Base-by-base conservation (phyloP, 2,113 vertebrate species). In the Merops nubicus region DNA sequence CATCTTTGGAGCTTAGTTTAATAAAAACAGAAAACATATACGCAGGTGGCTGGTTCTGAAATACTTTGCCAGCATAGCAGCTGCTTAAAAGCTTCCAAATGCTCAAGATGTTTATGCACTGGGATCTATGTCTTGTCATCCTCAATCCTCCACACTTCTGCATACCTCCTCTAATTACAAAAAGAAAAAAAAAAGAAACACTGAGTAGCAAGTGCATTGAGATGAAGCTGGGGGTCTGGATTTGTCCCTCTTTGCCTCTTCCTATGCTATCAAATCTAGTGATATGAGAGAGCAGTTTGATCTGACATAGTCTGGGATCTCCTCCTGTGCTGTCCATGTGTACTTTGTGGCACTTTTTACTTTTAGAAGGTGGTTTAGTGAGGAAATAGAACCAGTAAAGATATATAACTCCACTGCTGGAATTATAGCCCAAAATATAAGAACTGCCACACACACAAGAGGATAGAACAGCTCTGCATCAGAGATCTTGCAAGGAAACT, bases 51-150 rank as follows among this genome's bases (percentile, higher is more conserved):
- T 91, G 76, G 62, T 68, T 89, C 72, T 65, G 88, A 94, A 92
- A 89, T 54, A 48, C 36, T 67, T 79, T 96, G 87, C 88, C 84
- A 93, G 72, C 43, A 57, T 17, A 92, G 70, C 89, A 95, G 86
- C 77, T 94, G 90, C 72, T 89, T 95, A 89, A 95, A 94, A 93
- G 90, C 72, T 92, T 94, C 94, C 92, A 95, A 93, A 94, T 77
- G 81, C 68, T 95, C 88, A 94, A 94, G 96, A 94, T 93, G 90
- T 94, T 96, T 95, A 89, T 64, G 88, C 94, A 83, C 56, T 70
- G 70, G 56, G 73, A 88, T 88, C 88, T 83, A 45, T 83, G 59
- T 86, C 68, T 87, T 89, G 80, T 74, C 88, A 73, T 78, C 42
- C 57, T 89, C 51, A 45, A 62, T 57, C 42, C 68, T 86, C 72